Percentiles rank a stretch among this genome's conserved stretches.
phyloP scores from a whole-genome alignment of 2,113 vertebrate genomes.

The Jacana jacana region DNA sequence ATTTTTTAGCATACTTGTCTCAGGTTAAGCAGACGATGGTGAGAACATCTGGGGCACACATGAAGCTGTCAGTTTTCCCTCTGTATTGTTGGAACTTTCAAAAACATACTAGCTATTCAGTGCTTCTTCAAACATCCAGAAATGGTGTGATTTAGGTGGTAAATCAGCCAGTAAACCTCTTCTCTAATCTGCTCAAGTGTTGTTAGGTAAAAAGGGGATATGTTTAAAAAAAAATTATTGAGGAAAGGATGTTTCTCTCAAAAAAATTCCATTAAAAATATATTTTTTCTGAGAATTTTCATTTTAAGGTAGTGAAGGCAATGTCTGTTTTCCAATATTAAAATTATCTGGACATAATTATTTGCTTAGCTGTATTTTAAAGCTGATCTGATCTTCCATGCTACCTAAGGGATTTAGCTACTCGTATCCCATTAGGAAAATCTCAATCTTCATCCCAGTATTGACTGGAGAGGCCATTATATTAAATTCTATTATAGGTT shows the following conservation, averaged over 20 bases:
- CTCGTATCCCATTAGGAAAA: neutral
- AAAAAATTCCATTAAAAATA: neutral
- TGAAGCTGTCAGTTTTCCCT: neutral
- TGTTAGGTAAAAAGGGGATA: neutral
- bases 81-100: neutral
- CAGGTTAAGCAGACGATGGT: neutral
- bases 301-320: neutral
- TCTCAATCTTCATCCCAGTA: neutral
- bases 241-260: neutral
- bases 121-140: neutral
- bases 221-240: neutral
- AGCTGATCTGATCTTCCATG: neutral
- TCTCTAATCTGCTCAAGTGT: neutral
- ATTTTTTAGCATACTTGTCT: neutral
- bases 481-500: conserved; percentile 10
- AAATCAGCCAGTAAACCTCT: neutral
- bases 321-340: neutral
- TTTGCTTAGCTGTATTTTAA: neutral
- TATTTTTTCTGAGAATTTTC: neutral
- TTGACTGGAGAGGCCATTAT: conserved; percentile 18
- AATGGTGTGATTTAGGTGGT: neutral
- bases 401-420: neutral
- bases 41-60: neutral
- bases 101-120: neutral
- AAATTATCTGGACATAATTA: neutral